Conservation (phyloP, 2,113 vertebrate species). For the Chaetura pelagica region DNA sequence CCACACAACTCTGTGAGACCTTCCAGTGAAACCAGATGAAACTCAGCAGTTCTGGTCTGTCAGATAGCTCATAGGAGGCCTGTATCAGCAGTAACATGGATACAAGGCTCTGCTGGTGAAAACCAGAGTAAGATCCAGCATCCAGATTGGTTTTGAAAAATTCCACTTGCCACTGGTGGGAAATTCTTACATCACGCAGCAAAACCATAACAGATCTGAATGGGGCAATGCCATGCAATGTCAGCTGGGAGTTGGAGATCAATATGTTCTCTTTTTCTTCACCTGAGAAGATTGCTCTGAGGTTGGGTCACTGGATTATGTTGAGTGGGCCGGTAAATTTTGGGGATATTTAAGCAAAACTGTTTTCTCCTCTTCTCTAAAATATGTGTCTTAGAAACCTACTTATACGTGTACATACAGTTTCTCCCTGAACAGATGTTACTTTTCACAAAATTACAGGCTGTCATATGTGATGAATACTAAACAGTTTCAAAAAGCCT, state of each 20-base stretch:
- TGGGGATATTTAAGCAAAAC: not conserved
- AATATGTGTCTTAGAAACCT: not conserved
- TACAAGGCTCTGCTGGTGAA: not conserved
- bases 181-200: not conserved
- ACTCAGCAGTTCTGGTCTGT: not conserved
- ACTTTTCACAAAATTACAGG: constrained; percentile 20
- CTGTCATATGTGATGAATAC: constrained; percentile 15
- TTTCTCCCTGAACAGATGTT: constrained; percentile 26
- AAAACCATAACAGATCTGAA: not conserved
- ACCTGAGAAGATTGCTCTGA: not conserved
- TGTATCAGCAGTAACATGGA: not conserved
- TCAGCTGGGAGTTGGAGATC: not conserved
- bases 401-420: not conserved
- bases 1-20: not conserved
- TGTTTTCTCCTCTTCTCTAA: not conserved
- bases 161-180: not conserved
- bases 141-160: not conserved
- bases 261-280: not conserved
- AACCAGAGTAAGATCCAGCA: not conserved
- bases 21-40: not conserved
- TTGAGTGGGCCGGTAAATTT: not conserved
- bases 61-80: not conserved
- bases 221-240: not conserved
- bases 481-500: not conserved
- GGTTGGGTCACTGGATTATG: not conserved